Evolutionary conservation across 2,113 vertebrate genomes (phyloP), one percentile per base, ranked within the genome.

Genomic region (Trinectes maculatus): DNA sequence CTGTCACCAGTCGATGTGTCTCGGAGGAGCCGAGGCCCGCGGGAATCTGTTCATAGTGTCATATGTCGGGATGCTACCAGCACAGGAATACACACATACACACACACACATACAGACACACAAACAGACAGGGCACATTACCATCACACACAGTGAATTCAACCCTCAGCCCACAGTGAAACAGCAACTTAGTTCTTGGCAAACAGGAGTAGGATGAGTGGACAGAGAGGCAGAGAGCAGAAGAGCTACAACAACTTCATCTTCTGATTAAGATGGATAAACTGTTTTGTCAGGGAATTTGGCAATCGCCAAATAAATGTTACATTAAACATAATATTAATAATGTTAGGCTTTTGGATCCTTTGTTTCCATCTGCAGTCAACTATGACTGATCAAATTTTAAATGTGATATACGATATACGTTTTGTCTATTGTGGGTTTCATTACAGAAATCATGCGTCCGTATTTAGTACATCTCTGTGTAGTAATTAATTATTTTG

Each of bases 21-120:
- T 91, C 36, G 93, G 92, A 58, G 94, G 93, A 77, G 92, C 94
- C 37, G 94, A 94, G 82, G 93, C 93, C 61, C 92, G 83, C 2
- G 93, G 93, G 79, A 93, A 95, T 86, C 92, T 92, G 90, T 90
- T 93, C 85, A 92, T 85, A 62, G 92, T 91, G 60, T 93, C 92
- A 87, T 91, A 92, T 66, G 93, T 84, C 47, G 91, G 91, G 80
- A 93, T 73, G 86, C 92, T 94, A 91, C 53, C 48, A 19, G 53
- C 59, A 64, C 46, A 59, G 28, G 26, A 9, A 68, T 31, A 74
- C 57, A 81, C 43, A 73, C 42, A 66, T n/a, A 44, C 22, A 59
- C 47, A 64, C 26, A 60, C 15, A 33, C 26, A 47, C 52, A 57
- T 16, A 65, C 34, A 74, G 53, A 79, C 42, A 70, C 37, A n/a